Base-by-base conservation (phyloP, 1,140 invertebrate genomes). In the Cotesia typhae region DNA sequence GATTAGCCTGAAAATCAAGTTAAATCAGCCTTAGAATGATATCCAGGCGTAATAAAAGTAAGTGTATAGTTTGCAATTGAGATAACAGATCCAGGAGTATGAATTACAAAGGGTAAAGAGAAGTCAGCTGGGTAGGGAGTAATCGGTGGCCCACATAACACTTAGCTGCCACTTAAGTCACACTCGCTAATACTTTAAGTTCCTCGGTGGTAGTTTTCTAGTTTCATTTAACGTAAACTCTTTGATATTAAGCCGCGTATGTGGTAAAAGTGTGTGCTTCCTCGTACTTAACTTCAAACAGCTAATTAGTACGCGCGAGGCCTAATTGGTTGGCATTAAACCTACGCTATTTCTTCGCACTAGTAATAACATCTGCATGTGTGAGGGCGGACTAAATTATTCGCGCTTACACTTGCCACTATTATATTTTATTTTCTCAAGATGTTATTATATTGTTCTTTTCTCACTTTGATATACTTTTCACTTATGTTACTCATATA, bases 141-240 rank as follows among this genome's bases (percentile, higher is more conserved):
- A 80, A 80, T 80, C 76, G 75, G 76, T 77, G 76, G 78, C 76
- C 78, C 79, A 81, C 76, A 82, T 81, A 79, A 79, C 72, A 77
- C 75, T 68, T 68, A 68, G 28, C 12, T 68, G 17, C 12, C 55
- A 68, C 67, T 81, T 74, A 77, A 78, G 60, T 77, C 73, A 72
- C 71, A 71, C 67, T 74, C 53, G 59, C 70, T 53, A 12, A 12
- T 12, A 38, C 14, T 65, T 12, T 64, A 35, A 9, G 4, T 52
- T 14, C 14, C 12, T 53, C 12, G 5, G 28, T 28, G 64, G 7
- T n/a, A 14, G 10, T 61, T 6, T 47, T 47, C 6, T 47, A 47
- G 41, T 7, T 47, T 6, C 10, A 47, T 6, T 47, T 28, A 28
- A 28, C 41, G 41, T 47, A 47, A 28, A 47, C 41, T 47, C 41